phyloP scores from a whole-genome alignment of 1,140 invertebrate genomes.

The Lucilia cuprina region DNA sequence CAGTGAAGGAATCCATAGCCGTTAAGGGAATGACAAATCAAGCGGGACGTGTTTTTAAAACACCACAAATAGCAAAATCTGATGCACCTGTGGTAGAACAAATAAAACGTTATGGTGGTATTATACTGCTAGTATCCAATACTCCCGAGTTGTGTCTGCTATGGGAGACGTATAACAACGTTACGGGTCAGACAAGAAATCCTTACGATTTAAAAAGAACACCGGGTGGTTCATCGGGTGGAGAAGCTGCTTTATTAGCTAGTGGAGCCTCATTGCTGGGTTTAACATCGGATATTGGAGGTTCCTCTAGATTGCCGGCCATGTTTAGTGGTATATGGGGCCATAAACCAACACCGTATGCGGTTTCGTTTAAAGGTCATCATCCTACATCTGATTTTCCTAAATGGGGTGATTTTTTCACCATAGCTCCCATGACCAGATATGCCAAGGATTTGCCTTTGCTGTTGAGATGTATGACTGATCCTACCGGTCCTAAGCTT shows the following conservation, averaged over 20 bases:
- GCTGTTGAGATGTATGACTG: constrained; percentile 73
- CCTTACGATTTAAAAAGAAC: constrained; percentile 83
- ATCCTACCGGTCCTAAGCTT: constrained; percentile 66
- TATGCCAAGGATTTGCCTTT: constrained; percentile 83
- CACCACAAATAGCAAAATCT: constrained; percentile 67
- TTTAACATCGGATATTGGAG: constrained; percentile 84
- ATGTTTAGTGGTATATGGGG: constrained; percentile 88
- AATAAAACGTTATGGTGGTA: constrained; percentile 80
- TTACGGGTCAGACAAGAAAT: constrained; percentile 87
- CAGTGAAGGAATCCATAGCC: constrained; percentile 73
- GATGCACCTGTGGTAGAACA: constrained; percentile 77
- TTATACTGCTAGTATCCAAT: constrained; percentile 85
- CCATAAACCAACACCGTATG: constrained; percentile 77
- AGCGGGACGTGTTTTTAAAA: constrained; percentile 64
- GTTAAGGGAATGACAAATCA: constrained; percentile 71
- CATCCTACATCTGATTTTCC: constrained; percentile 65
- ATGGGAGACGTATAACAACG: constrained; percentile 88
- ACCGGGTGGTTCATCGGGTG: constrained; percentile 80
- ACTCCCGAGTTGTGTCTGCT: constrained; percentile 90
- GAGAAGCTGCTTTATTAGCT: constrained; percentile 74
- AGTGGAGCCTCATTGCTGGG: constrained; percentile 80
- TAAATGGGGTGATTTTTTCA: constrained; percentile 70
- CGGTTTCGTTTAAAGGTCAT: constrained; percentile 68
- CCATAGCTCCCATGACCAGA: constrained; percentile 81
- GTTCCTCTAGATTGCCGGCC: constrained; percentile 83